Evolutionary conservation across 2,888 invertebrate genomes (phyloP).

Genomic region (Agrochola macilenta): DNA sequence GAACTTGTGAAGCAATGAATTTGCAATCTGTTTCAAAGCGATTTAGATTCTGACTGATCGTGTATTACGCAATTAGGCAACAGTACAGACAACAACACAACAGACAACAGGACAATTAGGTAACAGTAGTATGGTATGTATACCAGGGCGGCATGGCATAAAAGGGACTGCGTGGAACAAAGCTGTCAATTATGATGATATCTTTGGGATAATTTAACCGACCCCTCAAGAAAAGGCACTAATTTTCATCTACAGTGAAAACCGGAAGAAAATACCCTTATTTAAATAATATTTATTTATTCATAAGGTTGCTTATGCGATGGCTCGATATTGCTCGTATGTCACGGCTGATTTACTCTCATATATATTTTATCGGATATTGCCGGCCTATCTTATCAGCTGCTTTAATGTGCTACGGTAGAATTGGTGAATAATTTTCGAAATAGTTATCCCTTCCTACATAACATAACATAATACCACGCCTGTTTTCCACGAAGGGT

Average conservation of each 20-base stretch:
- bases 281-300: slow-evolving; percentile 45
- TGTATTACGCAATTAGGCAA: no score
- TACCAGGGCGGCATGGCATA: background rate
- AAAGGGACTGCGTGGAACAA: background rate
- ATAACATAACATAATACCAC: background rate
- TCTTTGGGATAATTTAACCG: no score
- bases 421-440: slow-evolving; percentile 19
- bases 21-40: no score
- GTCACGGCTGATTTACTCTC: slow-evolving; percentile 35
- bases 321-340: slow-evolving; percentile 27
- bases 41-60: no score
- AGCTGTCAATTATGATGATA: background rate
- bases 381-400: slow-evolving; percentile 24
- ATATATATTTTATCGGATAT: slow-evolving; percentile 39
- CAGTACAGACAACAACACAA: no score
- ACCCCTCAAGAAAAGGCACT: background rate
- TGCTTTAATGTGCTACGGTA: slow-evolving; percentile 19
- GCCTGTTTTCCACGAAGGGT: background rate
- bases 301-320: slow-evolving; percentile 30
- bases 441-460: background rate
- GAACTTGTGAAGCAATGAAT: no score
- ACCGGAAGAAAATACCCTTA: slow-evolving; percentile 1
- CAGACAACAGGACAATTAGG: no score
- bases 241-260: background rate
- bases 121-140: no score